phyloP scores from a whole-genome alignment of 1,140 invertebrate species.

The Ceratosolen solmsi region DNA sequence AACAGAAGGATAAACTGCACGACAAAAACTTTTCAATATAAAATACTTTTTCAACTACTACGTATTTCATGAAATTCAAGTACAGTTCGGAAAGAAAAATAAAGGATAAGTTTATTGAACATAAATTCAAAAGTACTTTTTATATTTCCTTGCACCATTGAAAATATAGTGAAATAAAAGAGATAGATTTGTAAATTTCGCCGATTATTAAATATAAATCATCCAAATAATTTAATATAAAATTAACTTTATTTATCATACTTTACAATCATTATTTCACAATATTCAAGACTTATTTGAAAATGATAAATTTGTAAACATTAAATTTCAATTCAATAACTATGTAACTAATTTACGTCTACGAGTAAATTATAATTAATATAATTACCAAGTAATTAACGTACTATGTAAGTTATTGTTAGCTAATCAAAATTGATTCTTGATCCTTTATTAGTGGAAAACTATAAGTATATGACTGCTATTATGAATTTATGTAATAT shows the following conservation, averaged over 20 bases:
- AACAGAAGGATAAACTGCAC: neutral
- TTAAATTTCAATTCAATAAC: too few species aligned
- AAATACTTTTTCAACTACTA: constrained; percentile 14
- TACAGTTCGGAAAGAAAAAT: constrained; percentile 8
- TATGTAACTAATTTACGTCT: too few species aligned
- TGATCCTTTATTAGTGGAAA: too few species aligned
- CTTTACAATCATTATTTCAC: too few species aligned
- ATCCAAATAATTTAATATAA: neutral
- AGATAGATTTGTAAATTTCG: constrained; percentile 6
- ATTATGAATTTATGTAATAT: too few species aligned
- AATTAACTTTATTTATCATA: neutral
- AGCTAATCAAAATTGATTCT: too few species aligned
- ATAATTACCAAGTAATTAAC: too few species aligned
- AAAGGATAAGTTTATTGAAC: constrained; percentile 18
- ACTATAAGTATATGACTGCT: too few species aligned
- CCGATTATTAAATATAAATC: neutral
- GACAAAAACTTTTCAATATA: constrained; percentile 1
- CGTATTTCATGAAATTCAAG: neutral
- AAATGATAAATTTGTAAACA: too few species aligned
- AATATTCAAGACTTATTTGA: too few species aligned
- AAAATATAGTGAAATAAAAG: neutral
- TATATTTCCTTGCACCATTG: neutral
- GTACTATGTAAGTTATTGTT: too few species aligned
- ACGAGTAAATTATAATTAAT: too few species aligned
- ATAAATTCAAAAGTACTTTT: constrained; percentile 24